phyloP scores from a whole-genome alignment of 2,113 vertebrate species.

The Campylomormyrus tamandua region DNA sequence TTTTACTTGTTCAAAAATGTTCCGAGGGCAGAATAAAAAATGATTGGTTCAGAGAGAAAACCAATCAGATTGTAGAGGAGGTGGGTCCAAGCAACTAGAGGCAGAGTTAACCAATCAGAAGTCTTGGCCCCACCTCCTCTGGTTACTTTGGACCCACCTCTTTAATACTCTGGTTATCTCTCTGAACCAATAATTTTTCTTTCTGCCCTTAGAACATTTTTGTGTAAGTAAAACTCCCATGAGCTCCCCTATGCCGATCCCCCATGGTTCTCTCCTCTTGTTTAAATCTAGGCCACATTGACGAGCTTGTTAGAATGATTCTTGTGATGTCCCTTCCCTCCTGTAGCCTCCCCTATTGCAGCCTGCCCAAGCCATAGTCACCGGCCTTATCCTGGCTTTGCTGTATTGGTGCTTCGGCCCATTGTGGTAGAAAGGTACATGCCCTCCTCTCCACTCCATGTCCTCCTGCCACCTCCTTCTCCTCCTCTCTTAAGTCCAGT shows the following conservation, averaged over 20 bases:
- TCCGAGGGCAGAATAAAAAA: neutral
- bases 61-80: neutral
- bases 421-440: constrained; percentile 99
- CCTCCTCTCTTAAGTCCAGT: constrained; percentile 12
- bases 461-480: constrained; percentile 69
- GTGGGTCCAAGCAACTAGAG: too few relatives aligned
- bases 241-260: neutral
- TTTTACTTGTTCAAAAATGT: neutral
- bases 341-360: constrained; percentile 96
- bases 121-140: neutral
- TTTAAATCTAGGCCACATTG: constrained; percentile 51
- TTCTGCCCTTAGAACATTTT: neutral
- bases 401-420: constrained; percentile 99
- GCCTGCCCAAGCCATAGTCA: constrained; percentile 97
- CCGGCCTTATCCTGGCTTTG: constrained; percentile 99
- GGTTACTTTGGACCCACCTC: neutral
- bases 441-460: constrained; percentile 69
- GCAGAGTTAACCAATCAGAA: neutral
- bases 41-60: neutral
- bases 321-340: constrained; percentile 96
- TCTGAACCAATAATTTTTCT: neutral
- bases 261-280: neutral
- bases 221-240: neutral
- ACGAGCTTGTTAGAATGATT: constrained; percentile 72
- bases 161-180: neutral